Conservation (phyloP, 2,888 invertebrate genomes). For the Drosophila seclusa region DNA sequence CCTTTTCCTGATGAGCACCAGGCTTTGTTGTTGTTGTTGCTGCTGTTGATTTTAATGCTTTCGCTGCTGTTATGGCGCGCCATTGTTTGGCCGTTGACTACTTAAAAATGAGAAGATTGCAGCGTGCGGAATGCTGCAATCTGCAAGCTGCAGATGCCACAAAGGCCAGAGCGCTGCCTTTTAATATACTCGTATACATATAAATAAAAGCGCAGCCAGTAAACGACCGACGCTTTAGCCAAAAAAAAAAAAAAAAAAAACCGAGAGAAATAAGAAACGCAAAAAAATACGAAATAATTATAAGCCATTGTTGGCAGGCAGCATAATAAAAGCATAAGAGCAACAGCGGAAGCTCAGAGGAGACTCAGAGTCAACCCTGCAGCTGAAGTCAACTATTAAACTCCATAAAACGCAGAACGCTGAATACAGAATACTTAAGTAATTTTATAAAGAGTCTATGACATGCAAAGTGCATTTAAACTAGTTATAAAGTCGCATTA, state of each 20-base stretch:
- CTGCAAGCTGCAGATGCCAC: slow-evolving; percentile 22
- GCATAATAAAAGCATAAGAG: slow-evolving; percentile 48
- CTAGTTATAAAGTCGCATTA: slow-evolving; percentile 79
- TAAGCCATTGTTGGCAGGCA: slow-evolving; percentile 69
- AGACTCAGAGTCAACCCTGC: slow-evolving; percentile 2
- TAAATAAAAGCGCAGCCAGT: slow-evolving; percentile 35
- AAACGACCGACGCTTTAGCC: slow-evolving; percentile 33
- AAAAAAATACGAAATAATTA: slow-evolving; percentile 52
- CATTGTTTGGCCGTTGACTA: slow-evolving; percentile 62
- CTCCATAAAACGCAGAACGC: slow-evolving; percentile 33
- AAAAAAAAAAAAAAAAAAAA: slow-evolving; percentile 7
- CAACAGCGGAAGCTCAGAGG: slow-evolving; percentile 12
- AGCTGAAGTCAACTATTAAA: slow-evolving; percentile 45
- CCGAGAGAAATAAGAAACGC: background rate
- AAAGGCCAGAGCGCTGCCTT: slow-evolving; percentile 12
- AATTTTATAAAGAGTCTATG: slow-evolving; percentile 62
- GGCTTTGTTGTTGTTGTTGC: slow-evolving; percentile 29
- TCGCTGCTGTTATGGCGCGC: slow-evolving; percentile 36
- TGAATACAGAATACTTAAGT: slow-evolving; percentile 48
- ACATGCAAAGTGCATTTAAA: slow-evolving; percentile 78
- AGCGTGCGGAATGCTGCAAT: slow-evolving; percentile 11
- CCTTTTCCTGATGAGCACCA: slow-evolving; percentile 39
- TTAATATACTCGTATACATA: slow-evolving; percentile 30
- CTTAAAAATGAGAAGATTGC: slow-evolving; percentile 47
- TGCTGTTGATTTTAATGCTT: slow-evolving; percentile 27